Base-by-base conservation (phyloP, 2,888 invertebrate genomes). In the Latrodectus elegans region DNA sequence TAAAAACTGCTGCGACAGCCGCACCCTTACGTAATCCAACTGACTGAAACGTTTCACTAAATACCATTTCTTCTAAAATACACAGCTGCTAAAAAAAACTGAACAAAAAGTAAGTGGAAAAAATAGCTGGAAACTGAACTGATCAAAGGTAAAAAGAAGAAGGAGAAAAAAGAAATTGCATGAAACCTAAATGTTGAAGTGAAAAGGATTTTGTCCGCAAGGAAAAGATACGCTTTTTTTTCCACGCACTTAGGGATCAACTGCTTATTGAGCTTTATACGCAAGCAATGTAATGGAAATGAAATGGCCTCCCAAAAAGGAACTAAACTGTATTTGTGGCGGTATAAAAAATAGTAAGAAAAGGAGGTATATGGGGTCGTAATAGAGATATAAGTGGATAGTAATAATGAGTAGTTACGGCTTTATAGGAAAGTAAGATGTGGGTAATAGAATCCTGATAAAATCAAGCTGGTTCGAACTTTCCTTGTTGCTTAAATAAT, bases 191-290 rank as follows among this genome's bases (percentile, higher is more conserved):
- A 68, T 17, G 67, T 68, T 74, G 55, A 71, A 71, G 71, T 71
- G 49, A 71, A 71, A 71, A 51, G 71, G 71, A 71, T 71, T 71
- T 51, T 17, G 71, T 71, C 51, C 8, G 71, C 14, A 17, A 11
- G 60, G 60, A 60, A 60, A 55, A 60, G 60, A 60, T 15, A 60
- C 60, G 12, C 9, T n/a, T 38, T n/a, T 52, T 70, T 15, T 79
- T 55, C 49, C 51, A 10, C 60, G 52, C n/a, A 38, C 52, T 12
- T 51, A 72, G 49, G 73, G 80, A 73, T 80, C 80, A 80, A 70
- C 22, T 22, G 72, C 72, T 80, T 73, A 80, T 65, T 72, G 80
- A 73, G 72, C 72, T 80, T 73, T 80, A 80, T 80, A 26, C 65
- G 8, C 64, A 15, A 17, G 67, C 67, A 17, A 68, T 68, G 67